Conservation (phyloP, 2,797 vertebrate genomes). For the Ambastaia sidthimunki region DNA sequence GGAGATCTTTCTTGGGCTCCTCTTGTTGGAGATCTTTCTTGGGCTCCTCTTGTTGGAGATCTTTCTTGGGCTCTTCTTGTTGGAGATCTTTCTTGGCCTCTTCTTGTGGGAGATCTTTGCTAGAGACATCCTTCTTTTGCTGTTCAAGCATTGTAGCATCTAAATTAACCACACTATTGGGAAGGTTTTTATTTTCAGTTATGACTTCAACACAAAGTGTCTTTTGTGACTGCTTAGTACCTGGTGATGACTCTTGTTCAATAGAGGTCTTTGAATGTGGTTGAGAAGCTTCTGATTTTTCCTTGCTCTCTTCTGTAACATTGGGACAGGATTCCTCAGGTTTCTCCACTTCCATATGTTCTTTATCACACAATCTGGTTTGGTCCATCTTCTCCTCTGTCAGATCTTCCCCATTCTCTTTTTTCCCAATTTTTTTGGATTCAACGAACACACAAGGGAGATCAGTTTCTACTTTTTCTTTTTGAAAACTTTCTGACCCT, state of each 20-base stretch:
- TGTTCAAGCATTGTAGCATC: background rate
- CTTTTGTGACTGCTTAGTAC: conserved; percentile 2
- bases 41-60: background rate
- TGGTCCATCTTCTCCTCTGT: conserved; percentile 24
- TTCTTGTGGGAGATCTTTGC: background rate
- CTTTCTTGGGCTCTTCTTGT: conserved; percentile 8
- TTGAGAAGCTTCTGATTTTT: background rate
- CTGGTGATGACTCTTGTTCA: conserved; percentile 32
- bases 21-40: background rate
- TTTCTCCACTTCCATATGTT: conserved; percentile 43
- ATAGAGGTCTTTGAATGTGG: conserved; percentile 46
- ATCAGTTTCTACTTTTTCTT: conserved; percentile 30
- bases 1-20: background rate
- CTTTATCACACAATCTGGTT: conserved; percentile 35
- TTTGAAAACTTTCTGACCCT: conserved; percentile 38
- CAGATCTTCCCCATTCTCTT: conserved; percentile 18
- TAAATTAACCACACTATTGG: background rate
- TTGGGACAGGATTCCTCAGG: conserved; percentile 1
- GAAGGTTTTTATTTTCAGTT: conserved; percentile 1
- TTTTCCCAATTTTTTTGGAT: conserved; percentile 10
- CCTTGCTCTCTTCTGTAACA: conserved; percentile 25
- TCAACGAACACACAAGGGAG: conserved; percentile 17
- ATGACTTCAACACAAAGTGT: background rate
- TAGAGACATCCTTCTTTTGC: background rate
- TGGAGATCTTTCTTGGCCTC: background rate